Evolutionary conservation across 53 echinoderm and acorn worm species (phyloP), one percentile per base, ranked within the genome.

Genomic region (Echinometra lucunter): DNA sequence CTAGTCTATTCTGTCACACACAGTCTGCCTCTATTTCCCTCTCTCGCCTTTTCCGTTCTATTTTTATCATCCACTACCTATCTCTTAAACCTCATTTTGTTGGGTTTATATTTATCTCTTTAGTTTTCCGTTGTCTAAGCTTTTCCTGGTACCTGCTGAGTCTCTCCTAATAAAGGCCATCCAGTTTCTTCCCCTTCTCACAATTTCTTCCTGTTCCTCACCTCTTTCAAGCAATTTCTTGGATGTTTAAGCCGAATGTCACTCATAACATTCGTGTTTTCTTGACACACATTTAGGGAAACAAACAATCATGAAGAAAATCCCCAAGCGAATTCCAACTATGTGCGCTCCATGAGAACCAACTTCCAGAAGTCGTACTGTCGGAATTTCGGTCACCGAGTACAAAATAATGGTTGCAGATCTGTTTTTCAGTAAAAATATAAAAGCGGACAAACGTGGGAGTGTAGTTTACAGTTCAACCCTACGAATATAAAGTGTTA

Each of bases 251-350:
- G 78, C 40, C 78, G 35, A 78, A 37, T 90, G 90, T 60, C 90
- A 90, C 57, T 90, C 90, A 90, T 57, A 28, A 90, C 90, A 90
- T 90, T 90, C 90, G 37, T 90, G 90, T 90, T 90, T 90, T 90
- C 63, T 19, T 90, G 90, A 60, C 90, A 90, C 90, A 90, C 90
- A 90, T 90, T 90, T 90, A 60, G 58, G 66, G 90, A 90, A 90
- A 90, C 90, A 90, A 90, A 90, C 90, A 90, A 60, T 90, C 90
- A 60, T 40, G 63, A 17, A 11, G 60, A 23, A 90, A 90, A 90
- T 90, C 90, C 90, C 90, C 63, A 90, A 90, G 90, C 90, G 90
- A 90, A 90, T 90, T 57, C 30, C 90, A 60, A 60, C 23, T 90
- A 90, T 90, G 90, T 63, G 38, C 90, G 37, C 66, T 17, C 63